Evolutionary conservation across 37 sponge, comb jelly and placozoan genomes (phyloP).

Genomic region (Oopsacas minuta): DNA sequence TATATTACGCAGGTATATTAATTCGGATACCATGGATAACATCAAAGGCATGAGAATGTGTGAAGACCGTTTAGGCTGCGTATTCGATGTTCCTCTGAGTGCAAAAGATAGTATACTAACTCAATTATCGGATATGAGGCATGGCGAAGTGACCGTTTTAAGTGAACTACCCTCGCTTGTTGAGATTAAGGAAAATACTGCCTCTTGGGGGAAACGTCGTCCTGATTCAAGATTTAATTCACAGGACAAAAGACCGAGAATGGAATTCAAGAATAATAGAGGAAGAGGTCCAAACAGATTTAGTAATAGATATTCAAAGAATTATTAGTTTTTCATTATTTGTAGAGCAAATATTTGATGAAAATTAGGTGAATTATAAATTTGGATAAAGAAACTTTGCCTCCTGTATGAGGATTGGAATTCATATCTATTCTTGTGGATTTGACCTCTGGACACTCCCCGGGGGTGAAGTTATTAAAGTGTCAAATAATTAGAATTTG

Average conservation of each 20-base stretch:
- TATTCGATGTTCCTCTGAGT: constrained; percentile 18
- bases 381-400: too few species aligned
- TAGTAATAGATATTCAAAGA: background rate
- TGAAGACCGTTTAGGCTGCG: constrained; percentile 1
- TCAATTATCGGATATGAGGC: background rate
- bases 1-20: background rate
- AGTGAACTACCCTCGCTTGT: background rate
- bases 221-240: background rate
- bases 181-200: background rate
- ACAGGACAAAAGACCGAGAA: background rate
- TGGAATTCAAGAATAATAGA: background rate
- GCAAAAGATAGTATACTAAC: background rate
- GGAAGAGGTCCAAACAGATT: background rate
- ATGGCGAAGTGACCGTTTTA: background rate
- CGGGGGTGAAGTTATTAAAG: too few species aligned
- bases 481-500: too few species aligned
- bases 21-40: background rate
- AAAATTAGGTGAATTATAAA: background rate
- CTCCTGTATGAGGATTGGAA: too few species aligned
- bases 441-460: too few species aligned
- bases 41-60: constrained; percentile 1
- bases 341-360: background rate
- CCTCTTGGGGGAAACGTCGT: background rate
- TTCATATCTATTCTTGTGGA: too few species aligned
- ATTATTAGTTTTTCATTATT: background rate